These are phyloP conservation scores for Drosophila nigrodunni DNA, from an alignment of 1,140 invertebrate species.

Conservation along the genomic window DNA sequence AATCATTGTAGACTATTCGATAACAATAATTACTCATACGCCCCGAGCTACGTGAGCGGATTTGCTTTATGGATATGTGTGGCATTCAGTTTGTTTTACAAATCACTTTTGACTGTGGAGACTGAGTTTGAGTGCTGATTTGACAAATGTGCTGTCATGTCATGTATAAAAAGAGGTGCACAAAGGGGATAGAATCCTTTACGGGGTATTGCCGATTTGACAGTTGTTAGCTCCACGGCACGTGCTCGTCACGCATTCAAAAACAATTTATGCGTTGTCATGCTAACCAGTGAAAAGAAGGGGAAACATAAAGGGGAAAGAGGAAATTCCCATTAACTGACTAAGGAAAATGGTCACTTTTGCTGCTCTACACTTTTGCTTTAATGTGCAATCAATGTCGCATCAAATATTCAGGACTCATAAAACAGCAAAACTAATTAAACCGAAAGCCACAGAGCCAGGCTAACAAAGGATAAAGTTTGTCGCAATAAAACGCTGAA, in stretches of 20 bases:
- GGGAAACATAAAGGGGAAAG: background rate
- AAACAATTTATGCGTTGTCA: constrained; percentile 60
- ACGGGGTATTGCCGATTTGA: constrained; percentile 15
- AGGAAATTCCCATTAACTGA: background rate
- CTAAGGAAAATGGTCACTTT: background rate
- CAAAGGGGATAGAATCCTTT: no score
- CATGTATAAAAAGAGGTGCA: constrained; percentile 8
- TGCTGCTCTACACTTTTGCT: constrained; percentile 7
- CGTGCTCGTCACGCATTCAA: constrained; percentile 40
- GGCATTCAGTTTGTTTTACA: background rate
- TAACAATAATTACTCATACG: constrained; percentile 39
- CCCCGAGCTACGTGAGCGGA: constrained; percentile 11
- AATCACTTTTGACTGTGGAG: constrained; percentile 27
- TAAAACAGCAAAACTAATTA: constrained; percentile 70
- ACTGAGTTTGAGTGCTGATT: constrained; percentile 1
- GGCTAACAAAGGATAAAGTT: constrained; percentile 52
- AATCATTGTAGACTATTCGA: constrained; percentile 11
- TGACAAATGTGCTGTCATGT: constrained; percentile 43
- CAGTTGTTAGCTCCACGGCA: constrained; percentile 37
- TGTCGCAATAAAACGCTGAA: constrained; percentile 62
- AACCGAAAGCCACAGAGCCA: constrained; percentile 10
- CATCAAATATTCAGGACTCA: constrained; percentile 55
- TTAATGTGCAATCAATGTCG: constrained; percentile 54
- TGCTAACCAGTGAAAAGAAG: constrained; percentile 23
- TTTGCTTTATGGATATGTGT: no score